phyloP scores from a whole-genome alignment of 2,797 vertebrate genomes.

The Hydrocynus forskahlii region DNA sequence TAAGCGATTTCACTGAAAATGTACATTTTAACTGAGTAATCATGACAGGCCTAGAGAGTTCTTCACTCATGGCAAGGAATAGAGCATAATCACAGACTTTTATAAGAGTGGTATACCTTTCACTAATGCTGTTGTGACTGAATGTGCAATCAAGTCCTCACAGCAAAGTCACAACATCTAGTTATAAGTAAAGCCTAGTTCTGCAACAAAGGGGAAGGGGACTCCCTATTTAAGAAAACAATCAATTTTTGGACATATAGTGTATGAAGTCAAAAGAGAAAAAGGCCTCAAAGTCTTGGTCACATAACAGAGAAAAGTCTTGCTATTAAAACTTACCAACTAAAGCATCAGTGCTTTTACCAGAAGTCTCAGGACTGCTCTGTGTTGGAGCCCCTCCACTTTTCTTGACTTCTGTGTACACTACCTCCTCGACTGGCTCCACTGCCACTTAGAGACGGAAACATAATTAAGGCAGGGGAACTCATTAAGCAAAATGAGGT shows the following conservation, averaged over 20 bases:
- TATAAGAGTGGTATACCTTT: neutral
- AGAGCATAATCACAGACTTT: no score
- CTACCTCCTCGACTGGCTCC: conserved; percentile 34
- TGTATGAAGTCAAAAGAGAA: neutral
- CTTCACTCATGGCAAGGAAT: no score
- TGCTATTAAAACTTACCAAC: neutral
- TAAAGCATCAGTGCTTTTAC: conserved; percentile 26
- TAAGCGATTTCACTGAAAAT: no score
- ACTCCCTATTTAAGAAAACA: no score
- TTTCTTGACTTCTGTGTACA: conserved; percentile 61
- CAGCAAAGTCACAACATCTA: neutral
- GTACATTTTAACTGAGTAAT: no score
- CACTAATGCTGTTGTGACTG: neutral
- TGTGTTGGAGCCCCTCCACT: neutral
- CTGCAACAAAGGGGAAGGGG: no score
- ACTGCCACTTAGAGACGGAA: conserved; percentile 23
- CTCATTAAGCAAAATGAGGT: neutral
- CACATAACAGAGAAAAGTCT: neutral
- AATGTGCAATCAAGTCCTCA: neutral
- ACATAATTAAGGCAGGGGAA: neutral
- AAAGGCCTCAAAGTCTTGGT: neutral
- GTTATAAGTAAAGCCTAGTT: no score
- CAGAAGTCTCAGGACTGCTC: neutral
- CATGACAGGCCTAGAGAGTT: no score
- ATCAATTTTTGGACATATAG: neutral